These are phyloP conservation scores for Rhagium mordax DNA, from an alignment of 2,888 invertebrate genomes.

Conservation along the genomic window DNA sequence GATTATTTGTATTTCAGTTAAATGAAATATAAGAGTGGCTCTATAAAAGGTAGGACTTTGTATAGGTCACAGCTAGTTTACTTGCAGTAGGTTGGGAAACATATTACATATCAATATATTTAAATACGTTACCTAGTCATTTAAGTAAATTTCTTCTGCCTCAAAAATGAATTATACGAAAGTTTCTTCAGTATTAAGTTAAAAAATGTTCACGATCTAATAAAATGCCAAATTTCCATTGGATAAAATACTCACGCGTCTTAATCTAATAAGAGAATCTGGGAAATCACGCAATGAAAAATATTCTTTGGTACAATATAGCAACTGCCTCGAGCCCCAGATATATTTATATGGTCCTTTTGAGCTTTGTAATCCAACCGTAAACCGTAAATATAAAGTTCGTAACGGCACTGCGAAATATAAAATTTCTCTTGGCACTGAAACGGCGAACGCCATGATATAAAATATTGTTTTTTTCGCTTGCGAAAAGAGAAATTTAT, in stretches of 20 bases:
- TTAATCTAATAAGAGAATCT: conserved; percentile 16
- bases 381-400: conserved; percentile 16
- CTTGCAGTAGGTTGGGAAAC: no score
- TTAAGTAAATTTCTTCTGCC: not conserved
- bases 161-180: not conserved
- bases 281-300: conserved; percentile 5
- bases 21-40: no score
- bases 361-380: conserved; percentile 14
- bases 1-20: no score
- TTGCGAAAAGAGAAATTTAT: not conserved
- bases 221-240: conserved; percentile 1
- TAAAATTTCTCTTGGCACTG: conserved; percentile 4
- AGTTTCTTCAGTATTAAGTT: not conserved
- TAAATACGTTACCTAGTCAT: no score
- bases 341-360: conserved; percentile 19
- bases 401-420: conserved; percentile 1
- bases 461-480: not conserved
- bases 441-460: not conserved
- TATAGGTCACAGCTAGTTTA: no score
- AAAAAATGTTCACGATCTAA: not conserved
- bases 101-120: no score
- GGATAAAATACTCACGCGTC: conserved; percentile 1
- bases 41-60: no score
- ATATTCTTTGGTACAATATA: conserved; percentile 5
- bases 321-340: not conserved